Evolutionary conservation across 2,797 vertebrate species (phyloP), one percentile per base, ranked within the genome.

Genomic region (Pogoniulus pusillus): DNA sequence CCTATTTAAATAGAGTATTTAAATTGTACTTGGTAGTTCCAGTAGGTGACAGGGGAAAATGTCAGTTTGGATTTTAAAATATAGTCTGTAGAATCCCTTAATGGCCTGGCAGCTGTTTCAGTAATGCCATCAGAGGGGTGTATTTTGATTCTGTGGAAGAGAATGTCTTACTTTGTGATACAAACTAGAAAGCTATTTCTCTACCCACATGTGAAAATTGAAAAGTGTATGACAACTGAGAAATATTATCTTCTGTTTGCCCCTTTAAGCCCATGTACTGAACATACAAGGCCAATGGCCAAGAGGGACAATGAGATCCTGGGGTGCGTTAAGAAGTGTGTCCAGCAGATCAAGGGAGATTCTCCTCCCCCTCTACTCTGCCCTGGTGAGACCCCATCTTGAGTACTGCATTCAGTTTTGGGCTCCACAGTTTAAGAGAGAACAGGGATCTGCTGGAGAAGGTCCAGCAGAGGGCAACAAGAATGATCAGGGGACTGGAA

Each of bases 181-280:
- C 0, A 0, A 43, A 45, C 39, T 5, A 30, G 23, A 6, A 12
- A 20, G 18, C 9, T 22, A 0, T n/a, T n/a, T n/a, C n/a, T n/a
- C n/a, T n/a, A n/a, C n/a, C n/a, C n/a, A 17, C 3, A 1, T 24
- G 22, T 43, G 41, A 58, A 27, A 53, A 53, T 17, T n/a, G n/a
- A n/a, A 34, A 6, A 30, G 15, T 7, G 11, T 6, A 63, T 41
- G 49, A 16, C 4, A 32, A 13, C 27, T 26, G 53, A n/a, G 4
- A 34, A 90, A 13, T 37, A 9, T 4, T 60, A 11, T 41, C 3
- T 69, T 41, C 9, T 32, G 9, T 32, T 32, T 1, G 2, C 45
- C 29, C 23, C 22, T 51, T 62, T 6, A 29, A 34, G 3, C 27
- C 23, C 1, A 1, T n/a, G 1, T 24, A 29, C n/a, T n/a, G n/a